Conservation (phyloP, 2,113 vertebrate species). For the Diphyllodes magnificus region DNA sequence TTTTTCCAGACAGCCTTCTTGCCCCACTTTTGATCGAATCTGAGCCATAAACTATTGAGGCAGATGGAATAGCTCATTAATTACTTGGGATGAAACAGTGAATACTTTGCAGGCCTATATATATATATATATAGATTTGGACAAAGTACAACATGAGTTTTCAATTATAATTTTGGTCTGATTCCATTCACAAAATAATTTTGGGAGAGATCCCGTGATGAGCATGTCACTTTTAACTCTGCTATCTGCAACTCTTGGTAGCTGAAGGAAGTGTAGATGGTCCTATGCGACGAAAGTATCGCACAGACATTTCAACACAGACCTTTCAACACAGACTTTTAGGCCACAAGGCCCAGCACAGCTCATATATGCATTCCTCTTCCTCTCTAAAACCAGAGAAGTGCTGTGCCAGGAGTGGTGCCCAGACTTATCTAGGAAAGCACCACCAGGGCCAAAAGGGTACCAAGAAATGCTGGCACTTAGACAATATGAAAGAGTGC, state of each 20-base stretch:
- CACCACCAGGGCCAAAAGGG: neutral
- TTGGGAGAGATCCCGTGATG: neutral
- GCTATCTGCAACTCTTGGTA: neutral
- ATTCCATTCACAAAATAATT: neutral
- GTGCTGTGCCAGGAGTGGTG: neutral
- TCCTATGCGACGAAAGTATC: rapidly evolving
- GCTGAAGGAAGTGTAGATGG: neutral
- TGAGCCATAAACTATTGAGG: neutral
- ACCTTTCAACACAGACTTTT: neutral
- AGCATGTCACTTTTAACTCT: neutral
- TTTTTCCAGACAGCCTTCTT: neutral
- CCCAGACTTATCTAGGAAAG: neutral
- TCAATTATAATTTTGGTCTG: neutral
- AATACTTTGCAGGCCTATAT: neutral
- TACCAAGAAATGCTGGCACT: neutral
- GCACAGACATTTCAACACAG: neutral
- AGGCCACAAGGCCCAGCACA: neutral
- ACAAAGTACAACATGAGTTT: neutral
- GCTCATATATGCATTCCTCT: neutral
- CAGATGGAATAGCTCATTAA: neutral
- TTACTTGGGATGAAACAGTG: neutral
- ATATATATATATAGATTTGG: neutral
- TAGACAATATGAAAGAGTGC: neutral
- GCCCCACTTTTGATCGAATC: neutral
- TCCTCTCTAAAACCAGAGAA: neutral